Conservation (phyloP, 2,888 invertebrate genomes). For the Teleogryllus oceanicus region DNA sequence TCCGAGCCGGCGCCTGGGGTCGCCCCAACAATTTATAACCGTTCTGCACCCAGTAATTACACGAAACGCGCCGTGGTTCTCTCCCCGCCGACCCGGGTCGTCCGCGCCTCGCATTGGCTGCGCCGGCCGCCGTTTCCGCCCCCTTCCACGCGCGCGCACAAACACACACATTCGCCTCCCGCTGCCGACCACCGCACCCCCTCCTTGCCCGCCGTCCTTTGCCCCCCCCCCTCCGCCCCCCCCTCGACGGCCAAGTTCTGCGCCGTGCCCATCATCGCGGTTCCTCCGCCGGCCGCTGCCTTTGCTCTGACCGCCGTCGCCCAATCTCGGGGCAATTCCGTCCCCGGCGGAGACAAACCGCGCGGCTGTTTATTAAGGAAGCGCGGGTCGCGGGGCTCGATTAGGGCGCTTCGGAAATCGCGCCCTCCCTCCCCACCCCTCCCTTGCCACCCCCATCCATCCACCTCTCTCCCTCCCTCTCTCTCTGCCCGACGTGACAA, state of each 20-base stretch:
- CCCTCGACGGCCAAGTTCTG: not conserved
- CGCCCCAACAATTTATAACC: constrained; percentile 18
- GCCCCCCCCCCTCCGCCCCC: not conserved
- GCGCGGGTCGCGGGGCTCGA: not conserved
- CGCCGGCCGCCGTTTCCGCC: not conserved
- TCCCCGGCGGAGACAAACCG: constrained; percentile 4
- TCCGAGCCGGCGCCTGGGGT: constrained; percentile 6
- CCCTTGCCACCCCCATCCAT: too few species aligned
- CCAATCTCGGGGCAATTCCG: constrained; percentile 7
- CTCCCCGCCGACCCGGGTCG: not conserved
- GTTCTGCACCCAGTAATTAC: constrained; percentile 1
- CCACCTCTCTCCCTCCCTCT: not conserved
- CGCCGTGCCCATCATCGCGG: not conserved
- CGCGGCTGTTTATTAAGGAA: constrained; percentile 1
- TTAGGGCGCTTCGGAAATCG: too few species aligned
- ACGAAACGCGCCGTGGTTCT: not conserved
- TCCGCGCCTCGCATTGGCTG: not conserved
- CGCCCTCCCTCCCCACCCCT: too few species aligned
- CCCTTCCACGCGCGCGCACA: not conserved
- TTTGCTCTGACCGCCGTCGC: not conserved
- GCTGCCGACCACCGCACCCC: too few species aligned
- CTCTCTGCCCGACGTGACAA: not conserved
- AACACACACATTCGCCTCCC: too few species aligned
- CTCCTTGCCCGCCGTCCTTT: not conserved
- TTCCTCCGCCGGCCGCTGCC: not conserved